phyloP scores from a whole-genome alignment of 2,113 vertebrate species.

The Donacobius atricapilla region DNA sequence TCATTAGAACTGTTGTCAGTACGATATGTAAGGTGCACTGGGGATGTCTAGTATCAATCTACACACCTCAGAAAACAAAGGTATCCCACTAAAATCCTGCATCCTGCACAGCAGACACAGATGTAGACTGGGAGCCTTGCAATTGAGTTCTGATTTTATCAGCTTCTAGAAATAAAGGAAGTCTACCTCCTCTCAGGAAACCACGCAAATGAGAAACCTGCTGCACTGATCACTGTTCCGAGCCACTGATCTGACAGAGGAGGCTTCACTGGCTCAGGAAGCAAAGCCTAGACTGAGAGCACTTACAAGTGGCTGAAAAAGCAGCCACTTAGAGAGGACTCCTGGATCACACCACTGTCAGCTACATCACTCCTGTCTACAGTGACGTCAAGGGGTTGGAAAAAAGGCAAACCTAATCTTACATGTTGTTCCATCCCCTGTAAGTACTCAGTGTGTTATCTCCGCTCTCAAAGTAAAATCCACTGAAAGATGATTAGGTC shows the following conservation, averaged over 20 bases:
- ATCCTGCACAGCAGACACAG: rapidly evolving
- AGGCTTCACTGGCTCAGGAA: background rate
- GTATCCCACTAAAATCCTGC: background rate
- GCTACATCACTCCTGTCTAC: background rate
- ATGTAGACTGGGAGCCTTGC: background rate
- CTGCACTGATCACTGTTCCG: slow-evolving; percentile 47
- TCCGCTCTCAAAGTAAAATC: background rate
- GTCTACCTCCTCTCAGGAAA: slow-evolving; percentile 4
- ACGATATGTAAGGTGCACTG: background rate
- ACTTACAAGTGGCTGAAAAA: background rate
- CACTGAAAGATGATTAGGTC: background rate
- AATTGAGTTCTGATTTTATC: background rate
- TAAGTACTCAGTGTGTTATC: background rate
- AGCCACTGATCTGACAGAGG: slow-evolving; percentile 33
- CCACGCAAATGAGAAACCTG: background rate
- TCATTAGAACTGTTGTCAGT: background rate
- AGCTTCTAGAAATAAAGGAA: background rate
- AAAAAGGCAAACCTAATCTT: background rate
- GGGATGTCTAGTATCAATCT: background rate
- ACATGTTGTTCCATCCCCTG: background rate
- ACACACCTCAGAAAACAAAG: background rate
- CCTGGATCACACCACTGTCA: background rate
- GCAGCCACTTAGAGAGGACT: background rate
- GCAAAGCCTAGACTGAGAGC: background rate
- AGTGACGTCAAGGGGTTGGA: background rate